These are phyloP conservation scores for Fopius arisanus DNA, from an alignment of 1,140 invertebrate genomes.

Conservation along the genomic window DNA sequence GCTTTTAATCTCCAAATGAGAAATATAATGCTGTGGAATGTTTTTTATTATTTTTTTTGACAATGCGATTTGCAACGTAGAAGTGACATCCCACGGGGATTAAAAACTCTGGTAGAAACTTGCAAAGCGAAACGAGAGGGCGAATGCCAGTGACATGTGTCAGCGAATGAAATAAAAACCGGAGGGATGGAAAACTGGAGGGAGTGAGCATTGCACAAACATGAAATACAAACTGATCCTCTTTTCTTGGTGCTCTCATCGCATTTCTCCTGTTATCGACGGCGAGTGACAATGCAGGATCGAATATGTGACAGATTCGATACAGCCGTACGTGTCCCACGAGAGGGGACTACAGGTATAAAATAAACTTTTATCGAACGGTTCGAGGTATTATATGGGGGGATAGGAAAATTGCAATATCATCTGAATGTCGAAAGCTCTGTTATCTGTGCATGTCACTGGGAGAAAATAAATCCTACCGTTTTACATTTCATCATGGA, in stretches of 20 bases:
- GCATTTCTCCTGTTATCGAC: conserved; percentile 13
- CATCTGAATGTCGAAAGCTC: background rate
- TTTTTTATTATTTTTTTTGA: background rate
- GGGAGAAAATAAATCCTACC: background rate
- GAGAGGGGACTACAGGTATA: background rate
- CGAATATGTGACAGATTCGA: conserved; percentile 5
- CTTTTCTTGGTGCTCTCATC: conserved; percentile 11
- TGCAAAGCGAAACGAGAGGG: conserved; percentile 1
- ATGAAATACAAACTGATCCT: conserved; percentile 9
- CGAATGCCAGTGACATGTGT: conserved; percentile 9
- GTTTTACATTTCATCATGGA: background rate
- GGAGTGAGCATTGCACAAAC: background rate
- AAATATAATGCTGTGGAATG: background rate
- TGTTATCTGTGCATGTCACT: background rate
- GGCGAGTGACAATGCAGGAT: conserved; percentile 8
- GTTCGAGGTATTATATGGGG: background rate
- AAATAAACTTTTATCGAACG: background rate
- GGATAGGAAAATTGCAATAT: background rate
- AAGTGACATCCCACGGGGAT: background rate
- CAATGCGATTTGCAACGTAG: background rate
- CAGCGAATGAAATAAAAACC: background rate
- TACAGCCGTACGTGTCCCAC: background rate
- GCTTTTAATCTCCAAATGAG: background rate
- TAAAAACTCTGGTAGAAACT: background rate
- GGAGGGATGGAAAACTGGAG: background rate